These are phyloP conservation scores for Piprites chloris DNA, from an alignment of 2,113 vertebrate species.

Conservation along the genomic window DNA sequence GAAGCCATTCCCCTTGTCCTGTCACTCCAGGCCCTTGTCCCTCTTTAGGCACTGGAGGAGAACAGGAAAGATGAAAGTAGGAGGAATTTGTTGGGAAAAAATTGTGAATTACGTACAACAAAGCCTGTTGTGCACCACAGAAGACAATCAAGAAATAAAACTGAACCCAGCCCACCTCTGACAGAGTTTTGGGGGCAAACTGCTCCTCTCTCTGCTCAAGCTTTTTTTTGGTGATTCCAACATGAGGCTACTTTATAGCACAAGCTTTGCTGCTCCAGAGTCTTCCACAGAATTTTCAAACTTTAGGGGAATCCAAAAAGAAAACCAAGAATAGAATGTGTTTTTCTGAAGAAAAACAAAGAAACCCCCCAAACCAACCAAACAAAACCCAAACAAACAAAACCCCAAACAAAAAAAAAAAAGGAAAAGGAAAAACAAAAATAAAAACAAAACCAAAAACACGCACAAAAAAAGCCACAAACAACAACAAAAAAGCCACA, in stretches of 20 bases:
- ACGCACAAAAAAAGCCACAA: background rate
- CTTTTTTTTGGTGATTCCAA: background rate
- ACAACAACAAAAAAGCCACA: background rate
- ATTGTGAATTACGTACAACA: background rate
- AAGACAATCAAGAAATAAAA: background rate
- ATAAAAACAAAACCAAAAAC: no score
- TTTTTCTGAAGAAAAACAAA: no score
- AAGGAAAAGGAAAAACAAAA: no score
- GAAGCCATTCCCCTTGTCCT: background rate
- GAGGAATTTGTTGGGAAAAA: background rate
- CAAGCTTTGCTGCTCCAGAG: background rate
- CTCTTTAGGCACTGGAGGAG: background rate
- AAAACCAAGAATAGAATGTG: background rate
- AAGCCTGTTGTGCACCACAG: background rate
- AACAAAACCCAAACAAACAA: background rate
- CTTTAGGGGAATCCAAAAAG: background rate
- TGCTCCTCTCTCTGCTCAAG: background rate
- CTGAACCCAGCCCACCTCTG: background rate
- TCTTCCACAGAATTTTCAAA: background rate
- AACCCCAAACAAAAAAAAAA: background rate
- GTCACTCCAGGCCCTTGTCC: background rate
- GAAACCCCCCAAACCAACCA: accelerated
- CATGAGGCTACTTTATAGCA: background rate
- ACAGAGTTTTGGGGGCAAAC: background rate
- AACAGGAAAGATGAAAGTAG: background rate